These are phyloP conservation scores for Mesoclemmys tuberculata DNA, from an alignment of 2,113 vertebrate species.

Conservation along the genomic window DNA sequence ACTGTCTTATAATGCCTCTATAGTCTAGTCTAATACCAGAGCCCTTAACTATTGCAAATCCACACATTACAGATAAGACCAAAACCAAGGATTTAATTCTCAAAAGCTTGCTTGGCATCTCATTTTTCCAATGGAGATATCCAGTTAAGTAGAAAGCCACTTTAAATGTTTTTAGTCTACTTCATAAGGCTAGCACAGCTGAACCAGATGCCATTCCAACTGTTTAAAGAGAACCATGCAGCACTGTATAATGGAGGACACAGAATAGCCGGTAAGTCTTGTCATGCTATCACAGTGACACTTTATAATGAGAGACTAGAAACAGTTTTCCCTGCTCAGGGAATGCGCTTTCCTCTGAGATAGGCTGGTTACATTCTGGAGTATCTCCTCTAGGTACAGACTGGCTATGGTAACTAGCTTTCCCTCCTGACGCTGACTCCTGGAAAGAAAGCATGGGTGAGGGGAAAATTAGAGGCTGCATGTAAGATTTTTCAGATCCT, in stretches of 20 bases:
- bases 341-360: not conserved
- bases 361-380: not conserved
- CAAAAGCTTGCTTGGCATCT: not conserved
- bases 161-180: not conserved
- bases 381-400: not conserved
- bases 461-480: not conserved
- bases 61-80: not conserved
- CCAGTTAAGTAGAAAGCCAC: not conserved
- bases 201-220: not conserved
- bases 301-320: not conserved
- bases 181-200: not conserved
- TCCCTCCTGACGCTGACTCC: not conserved
- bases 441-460: not conserved
- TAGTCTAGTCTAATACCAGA: not conserved
- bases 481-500: not conserved
- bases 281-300: not conserved
- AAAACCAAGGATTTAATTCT: not conserved
- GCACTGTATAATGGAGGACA: not conserved
- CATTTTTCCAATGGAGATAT: not conserved
- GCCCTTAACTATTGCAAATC: not conserved
- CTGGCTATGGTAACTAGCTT: not conserved
- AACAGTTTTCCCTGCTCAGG: not conserved
- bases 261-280: not conserved
- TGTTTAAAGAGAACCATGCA: not conserved
- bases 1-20: not conserved